Evolutionary conservation across 2,797 vertebrate genomes (phyloP), one percentile per base, ranked within the genome.

Genomic region (Vespertilio murinus): DNA sequence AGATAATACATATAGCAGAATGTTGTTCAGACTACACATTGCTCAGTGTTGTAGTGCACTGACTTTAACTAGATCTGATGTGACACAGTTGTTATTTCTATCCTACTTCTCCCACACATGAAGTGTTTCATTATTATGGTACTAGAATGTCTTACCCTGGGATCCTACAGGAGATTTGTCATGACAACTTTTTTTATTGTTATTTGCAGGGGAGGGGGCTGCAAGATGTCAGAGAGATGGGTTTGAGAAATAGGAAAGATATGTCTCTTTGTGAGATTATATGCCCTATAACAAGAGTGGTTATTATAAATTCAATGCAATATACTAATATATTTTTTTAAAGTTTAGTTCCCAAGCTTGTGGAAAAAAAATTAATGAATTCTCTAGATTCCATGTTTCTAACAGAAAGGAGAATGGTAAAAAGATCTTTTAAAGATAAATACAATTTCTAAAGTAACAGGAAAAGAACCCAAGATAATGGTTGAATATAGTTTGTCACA

Each of bases 81-180:
- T 88, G 93, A 22, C 61, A 92, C 90, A 92, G 88, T 95, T 97
- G 95, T 95, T 97, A 96, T 96, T 96, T 93, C 96, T 94, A 88
- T 95, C 75, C 96, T 90, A 92, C 81, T 88, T 93, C 54, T 64
- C 91, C 81, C 84, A 94, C 95, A 96, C 73, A 84, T 81, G 92
- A 92, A 90, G 89, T 97, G 97, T 97, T 97, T 97, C 96, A 97
- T 97, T 97, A 97, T 95, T 94, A 93, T 23, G 35, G 89, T 35
- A 74, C 92, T 77, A 94, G 88, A 93, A 86, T 33, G 54, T 83
- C 95, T 86, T 94, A 93, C 81, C 70, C 88, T 11, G 0, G 56
- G 83, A 91, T 96, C 84, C 91, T 93, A 84, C 59, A 95, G 95
- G 93, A 84, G 95, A 97, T 96, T 96, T 96, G 90, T 94, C 93